Conservation (phyloP, 2,888 invertebrate genomes). For the Cristatella mucedo region DNA sequence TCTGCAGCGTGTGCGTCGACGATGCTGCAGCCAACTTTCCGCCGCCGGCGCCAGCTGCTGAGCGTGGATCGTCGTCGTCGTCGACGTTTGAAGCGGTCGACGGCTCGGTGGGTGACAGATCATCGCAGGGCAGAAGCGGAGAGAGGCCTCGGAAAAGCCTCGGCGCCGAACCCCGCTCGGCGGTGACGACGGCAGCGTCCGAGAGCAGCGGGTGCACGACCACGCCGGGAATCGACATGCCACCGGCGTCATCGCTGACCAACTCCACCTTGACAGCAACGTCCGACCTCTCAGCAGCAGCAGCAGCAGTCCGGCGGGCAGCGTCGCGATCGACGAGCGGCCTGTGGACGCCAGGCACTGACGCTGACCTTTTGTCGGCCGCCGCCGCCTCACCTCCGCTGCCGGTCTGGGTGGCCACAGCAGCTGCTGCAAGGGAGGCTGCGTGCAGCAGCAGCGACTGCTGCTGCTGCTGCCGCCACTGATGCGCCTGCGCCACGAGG, state of each 20-base stretch:
- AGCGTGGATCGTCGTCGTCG: too few species aligned
- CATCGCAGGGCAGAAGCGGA: too few species aligned
- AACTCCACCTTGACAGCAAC: slow-evolving; percentile 10
- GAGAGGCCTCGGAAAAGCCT: too few species aligned
- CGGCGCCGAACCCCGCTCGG: too few species aligned
- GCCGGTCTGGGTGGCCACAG: slow-evolving; percentile 1
- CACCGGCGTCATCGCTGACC: slow-evolving; percentile 10
- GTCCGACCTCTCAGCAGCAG: not conserved
- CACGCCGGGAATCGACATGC: slow-evolving; percentile 14
- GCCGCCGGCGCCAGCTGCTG: too few species aligned
- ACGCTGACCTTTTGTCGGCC: slow-evolving; percentile 11
- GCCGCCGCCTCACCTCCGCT: slow-evolving; percentile 5
- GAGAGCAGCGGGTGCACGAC: slow-evolving; percentile 13
- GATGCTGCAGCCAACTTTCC: too few species aligned
- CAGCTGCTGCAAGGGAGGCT: slow-evolving; percentile 4
- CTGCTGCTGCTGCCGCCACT: not conserved
- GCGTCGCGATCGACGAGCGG: not conserved
- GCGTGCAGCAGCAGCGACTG: slow-evolving; percentile 1
- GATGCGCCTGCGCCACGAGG: not conserved
- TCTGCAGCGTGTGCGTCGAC: too few species aligned
- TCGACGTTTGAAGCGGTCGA: too few species aligned
- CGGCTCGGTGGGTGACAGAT: too few species aligned
- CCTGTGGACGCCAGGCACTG: not conserved
- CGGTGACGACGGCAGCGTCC: not conserved
- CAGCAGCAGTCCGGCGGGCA: not conserved